phyloP scores from a whole-genome alignment of 2,888 invertebrate species.

The Elegia similella region DNA sequence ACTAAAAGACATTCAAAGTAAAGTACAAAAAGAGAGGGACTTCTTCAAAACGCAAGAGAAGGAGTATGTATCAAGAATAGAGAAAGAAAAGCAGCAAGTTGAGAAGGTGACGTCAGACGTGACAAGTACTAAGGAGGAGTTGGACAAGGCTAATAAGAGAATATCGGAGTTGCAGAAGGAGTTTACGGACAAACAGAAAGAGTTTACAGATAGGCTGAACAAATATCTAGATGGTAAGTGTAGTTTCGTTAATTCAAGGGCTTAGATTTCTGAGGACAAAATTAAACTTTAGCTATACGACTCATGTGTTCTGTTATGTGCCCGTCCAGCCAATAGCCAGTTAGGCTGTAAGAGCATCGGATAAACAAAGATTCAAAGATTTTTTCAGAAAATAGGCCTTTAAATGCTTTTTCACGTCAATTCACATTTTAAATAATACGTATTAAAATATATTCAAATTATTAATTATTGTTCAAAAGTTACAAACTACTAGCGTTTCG shows the following conservation, averaged over 20 bases:
- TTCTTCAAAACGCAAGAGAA: constrained; percentile 61
- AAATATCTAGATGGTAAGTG: constrained; percentile 60
- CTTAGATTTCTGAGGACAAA: too few species aligned
- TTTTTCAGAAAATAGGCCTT: too few species aligned
- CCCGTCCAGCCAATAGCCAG: too few species aligned
- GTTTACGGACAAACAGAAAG: constrained; percentile 78
- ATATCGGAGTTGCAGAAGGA: constrained; percentile 79
- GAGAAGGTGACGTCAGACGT: constrained; percentile 74
- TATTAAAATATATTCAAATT: too few species aligned
- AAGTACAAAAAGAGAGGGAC: constrained; percentile 62
- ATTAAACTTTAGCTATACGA: too few species aligned
- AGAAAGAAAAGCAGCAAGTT: constrained; percentile 76
- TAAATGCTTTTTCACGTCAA: too few species aligned
- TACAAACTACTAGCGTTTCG: too few species aligned
- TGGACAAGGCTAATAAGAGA: constrained; percentile 78
- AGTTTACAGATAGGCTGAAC: constrained; percentile 67
- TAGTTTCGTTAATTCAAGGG: not conserved
- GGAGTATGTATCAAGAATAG: constrained; percentile 71
- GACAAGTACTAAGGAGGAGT: constrained; percentile 71
- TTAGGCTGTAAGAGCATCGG: too few species aligned
- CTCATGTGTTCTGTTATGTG: too few species aligned
- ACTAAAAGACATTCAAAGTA: constrained; percentile 74
- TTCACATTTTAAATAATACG: too few species aligned
- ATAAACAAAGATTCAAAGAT: too few species aligned
- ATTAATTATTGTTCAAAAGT: too few species aligned